Percentiles rank a stretch among this genome's conserved stretches.
phyloP scores from a whole-genome alignment of 2,113 vertebrate genomes.

The Pao palembangensis region DNA sequence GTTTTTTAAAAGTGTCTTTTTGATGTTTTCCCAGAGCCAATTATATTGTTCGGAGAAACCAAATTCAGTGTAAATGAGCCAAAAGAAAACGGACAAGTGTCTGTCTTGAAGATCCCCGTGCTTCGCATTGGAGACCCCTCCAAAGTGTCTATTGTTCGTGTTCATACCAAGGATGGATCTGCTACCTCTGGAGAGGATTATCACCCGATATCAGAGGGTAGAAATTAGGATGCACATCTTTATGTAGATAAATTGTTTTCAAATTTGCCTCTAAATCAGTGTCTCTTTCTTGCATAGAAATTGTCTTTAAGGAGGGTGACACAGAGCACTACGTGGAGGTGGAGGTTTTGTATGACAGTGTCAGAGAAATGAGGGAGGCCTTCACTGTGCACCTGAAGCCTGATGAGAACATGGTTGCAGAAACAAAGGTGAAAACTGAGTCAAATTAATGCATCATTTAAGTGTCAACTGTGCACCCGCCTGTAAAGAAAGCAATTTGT shows the following conservation, averaged over 20 bases:
- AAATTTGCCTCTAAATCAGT: constrained; percentile 58
- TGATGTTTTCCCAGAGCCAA: constrained; percentile 73
- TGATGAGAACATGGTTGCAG: constrained; percentile 94
- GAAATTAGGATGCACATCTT: constrained; percentile 37
- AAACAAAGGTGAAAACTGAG: constrained; percentile 83
- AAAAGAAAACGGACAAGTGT: constrained; percentile 75
- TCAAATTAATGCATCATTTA: constrained; percentile 11
- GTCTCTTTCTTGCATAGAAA: constrained; percentile 74
- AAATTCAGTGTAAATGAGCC: constrained; percentile 86
- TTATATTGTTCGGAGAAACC: constrained; percentile 85
- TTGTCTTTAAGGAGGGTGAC: constrained; percentile 88
- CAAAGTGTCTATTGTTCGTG: constrained; percentile 87
- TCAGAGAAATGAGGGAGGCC: constrained; percentile 92
- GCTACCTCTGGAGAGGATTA: constrained; percentile 94
- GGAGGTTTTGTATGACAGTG: constrained; percentile 85
- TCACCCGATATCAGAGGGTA: constrained; percentile 91
- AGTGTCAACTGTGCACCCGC: constrained; percentile 6
- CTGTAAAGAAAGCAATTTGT: constrained; percentile 7
- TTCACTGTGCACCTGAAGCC: constrained; percentile 93
- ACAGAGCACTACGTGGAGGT: constrained; percentile 83
- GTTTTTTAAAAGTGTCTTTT: neutral
- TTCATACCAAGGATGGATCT: constrained; percentile 95
- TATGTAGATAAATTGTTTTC: neutral
- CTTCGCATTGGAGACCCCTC: constrained; percentile 86
- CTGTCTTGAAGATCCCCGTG: constrained; percentile 82